Evolutionary conservation across 2,797 vertebrate species (phyloP), one percentile per base, ranked within the genome.

Genomic region (Chiroxiphia lanceolata): DNA sequence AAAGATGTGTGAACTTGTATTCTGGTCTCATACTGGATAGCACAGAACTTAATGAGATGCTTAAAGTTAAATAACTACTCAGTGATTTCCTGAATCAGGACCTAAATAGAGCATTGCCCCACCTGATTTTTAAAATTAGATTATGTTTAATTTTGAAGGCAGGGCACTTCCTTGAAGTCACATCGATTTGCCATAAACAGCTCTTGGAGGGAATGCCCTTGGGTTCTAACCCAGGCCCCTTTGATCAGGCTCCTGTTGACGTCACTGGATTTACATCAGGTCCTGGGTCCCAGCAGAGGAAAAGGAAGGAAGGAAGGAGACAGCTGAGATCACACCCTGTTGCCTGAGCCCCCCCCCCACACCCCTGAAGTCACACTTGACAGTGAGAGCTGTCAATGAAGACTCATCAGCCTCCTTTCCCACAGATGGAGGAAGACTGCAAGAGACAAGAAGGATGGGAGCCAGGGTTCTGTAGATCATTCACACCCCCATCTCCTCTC

Each of bases 31-130:
- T 1, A 51, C 74, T 64, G 93, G 91, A 95, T 78, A 93, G 88
- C 83, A 69, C n/a, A 42, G 68, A 76, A 33, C 29, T 95, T 90
- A 94, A 90, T 9, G 34, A 87, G 88, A 74, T 64, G 51, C 63
- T 94, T 90, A n/a, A 83, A 91, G 54, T 70, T 74, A 53, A 90
- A 7, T 70, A 88, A 93, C 64, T 85, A 17, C 50, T 90, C 33
- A 6, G 29, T 75, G 81, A 68, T 87, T 94, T 97, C 91, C 94
- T 97, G 96, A 92, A 95, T 94, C 86, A 60, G 78, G 93, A 92
- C 80, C 88, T 89, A 47, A 95, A 80, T 10, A 70, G 81, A 69
- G 83, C 86, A 85, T 94, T 94, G 60, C 27, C 69, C 31, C 38
- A 92, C 78, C 83, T 94, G 75, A 82, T 94, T 74, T 68, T 90